Percentiles rank a stretch among this genome's conserved stretches.
These are phyloP conservation scores for Macrostomum cliftonense DNA, from an alignment of 2,888 invertebrate species.

Conservation along the genomic window DNA sequence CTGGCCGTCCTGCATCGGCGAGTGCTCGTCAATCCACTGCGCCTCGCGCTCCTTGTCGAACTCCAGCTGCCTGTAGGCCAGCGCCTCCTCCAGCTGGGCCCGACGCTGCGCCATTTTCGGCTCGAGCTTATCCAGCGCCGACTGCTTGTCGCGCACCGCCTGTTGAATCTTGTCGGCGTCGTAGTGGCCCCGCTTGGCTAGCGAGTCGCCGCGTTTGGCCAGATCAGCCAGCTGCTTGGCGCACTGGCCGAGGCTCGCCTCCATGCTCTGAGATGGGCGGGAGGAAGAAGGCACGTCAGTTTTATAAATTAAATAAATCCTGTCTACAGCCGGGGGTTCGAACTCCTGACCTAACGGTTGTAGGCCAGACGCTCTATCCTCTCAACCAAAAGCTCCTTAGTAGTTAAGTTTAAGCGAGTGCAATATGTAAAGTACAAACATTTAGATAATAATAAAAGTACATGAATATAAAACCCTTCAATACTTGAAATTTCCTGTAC, in stretches of 20 bases:
- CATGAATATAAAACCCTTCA: no score
- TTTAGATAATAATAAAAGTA: no score
- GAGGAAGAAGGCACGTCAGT: not conserved
- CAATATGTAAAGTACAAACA: no score
- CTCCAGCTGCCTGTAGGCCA: slow-evolving; percentile 72
- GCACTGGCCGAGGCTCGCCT: slow-evolving; percentile 66
- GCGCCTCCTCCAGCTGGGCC: slow-evolving; percentile 64
- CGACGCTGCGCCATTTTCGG: slow-evolving; percentile 54
- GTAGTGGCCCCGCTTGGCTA: slow-evolving; percentile 82
- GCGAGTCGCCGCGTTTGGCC: slow-evolving; percentile 56
- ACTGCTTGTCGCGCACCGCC: slow-evolving; percentile 53
- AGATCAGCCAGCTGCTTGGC: slow-evolving; percentile 60
- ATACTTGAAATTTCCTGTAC: no score
- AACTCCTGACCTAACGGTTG: not conserved
- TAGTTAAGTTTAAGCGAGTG: no score
- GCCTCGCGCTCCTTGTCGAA: slow-evolving; percentile 77
- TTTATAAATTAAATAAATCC: no score
- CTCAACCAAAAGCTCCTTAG: no score
- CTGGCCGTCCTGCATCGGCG: slow-evolving; percentile 55
- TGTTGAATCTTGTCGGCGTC: slow-evolving; percentile 66
- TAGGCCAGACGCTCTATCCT: no score
- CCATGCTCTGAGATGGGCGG: slow-evolving; percentile 45
- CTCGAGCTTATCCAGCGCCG: slow-evolving; percentile 48
- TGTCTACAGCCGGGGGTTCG: not conserved
- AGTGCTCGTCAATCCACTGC: slow-evolving; percentile 80